Base-by-base conservation (phyloP, 2,888 invertebrate genomes). In the Nomada fabriciana region DNA sequence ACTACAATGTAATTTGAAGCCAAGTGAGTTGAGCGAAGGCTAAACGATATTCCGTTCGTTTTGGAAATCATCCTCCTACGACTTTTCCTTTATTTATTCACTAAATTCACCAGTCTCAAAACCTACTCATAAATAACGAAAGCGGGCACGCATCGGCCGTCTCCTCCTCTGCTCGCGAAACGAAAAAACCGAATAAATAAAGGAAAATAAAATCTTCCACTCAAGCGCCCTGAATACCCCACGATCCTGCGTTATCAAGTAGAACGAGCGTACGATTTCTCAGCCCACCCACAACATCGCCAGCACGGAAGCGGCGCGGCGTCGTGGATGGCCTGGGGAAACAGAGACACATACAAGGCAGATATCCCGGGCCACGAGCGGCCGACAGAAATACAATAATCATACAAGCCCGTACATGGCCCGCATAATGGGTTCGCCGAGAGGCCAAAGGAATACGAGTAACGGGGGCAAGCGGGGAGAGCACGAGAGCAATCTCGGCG, bases 321-420 rank as follows among this genome's bases (percentile, higher is more conserved):
- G 23, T 11, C 69, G 57, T 25, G 59, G 69, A 20, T 47, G 59
- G n/a, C 25, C 25, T 7, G 43, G 25, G 20, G 70, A 52, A 53
- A 55, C 15, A 29, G 55, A 20, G 80, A 67, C 59, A 57, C 15
- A 50, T 20, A 53, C 36, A 43, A 53, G 29, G 55, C 25, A 61
- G 70, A 80, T 72, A 68, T 65, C 73, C 69, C 18, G 53, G 29
- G 43, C n/a, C 63, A 55, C 43, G 64, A 53, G 52, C 73, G 53
- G 42, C 65, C 69, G 69, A 81, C 82, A 78, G 82, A 71, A 82
- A 82, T 59, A 83, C 78, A 76, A 83, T 83, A 83, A 84, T 84
- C 84, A 71, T 84, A 77, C 70, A 71, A 74, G 70, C 61, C 42
- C 57, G 76, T 73, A 78, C 70, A 76, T 61, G 81, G 75, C 43